Base-by-base conservation (phyloP, 2,797 vertebrate species). In the Ctenochaetus hawaiiensis region DNA sequence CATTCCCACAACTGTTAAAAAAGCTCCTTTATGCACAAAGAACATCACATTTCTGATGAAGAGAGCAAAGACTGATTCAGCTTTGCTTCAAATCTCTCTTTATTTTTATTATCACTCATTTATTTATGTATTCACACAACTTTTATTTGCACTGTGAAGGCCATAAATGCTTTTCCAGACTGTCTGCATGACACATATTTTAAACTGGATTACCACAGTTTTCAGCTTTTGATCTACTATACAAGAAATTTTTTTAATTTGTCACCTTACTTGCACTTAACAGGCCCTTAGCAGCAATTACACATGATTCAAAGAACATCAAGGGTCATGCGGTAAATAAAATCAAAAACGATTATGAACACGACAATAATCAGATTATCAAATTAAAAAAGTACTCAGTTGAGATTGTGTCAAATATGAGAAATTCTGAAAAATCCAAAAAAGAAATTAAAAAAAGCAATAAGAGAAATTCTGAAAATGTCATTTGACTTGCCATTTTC, bases 1-100 rank as follows among this genome's bases (percentile, higher is more conserved):
- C 54, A 60, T 74, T 83, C 53, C 61, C 6, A 51, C 54, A 48
- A 47, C 34, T 30, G 72, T 69, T 76, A 16, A 39, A 53, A 43
- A 66, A 44, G 5, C 5, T 20, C 23, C 26, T 0, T 18, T 44
- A 18, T 65, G 18, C 22, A 48, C 16, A 4, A 5, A 14, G 17
- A 20, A 20, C 0, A 4, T 18, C 53, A 41, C 30, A 49, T 39
- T 58, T 58, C 30, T 37, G 39, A 66, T 44, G 22, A 43, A 16
- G 34, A n/a, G 45, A 41, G 53, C 26, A 30, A 37, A 16, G 34
- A 23, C 47, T 59, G 13, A 58, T 49, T 17, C 20, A 23, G 23
- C 6, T 22, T 11, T 3, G 14, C 22, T 54, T 57, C 10, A 39
- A 44, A 53, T 20, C 26, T 37, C 26, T 58, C 26, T 58, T 43